Evolutionary conservation across 2,797 vertebrate genomes (phyloP).

Genomic region (Jordanella pulchra): DNA sequence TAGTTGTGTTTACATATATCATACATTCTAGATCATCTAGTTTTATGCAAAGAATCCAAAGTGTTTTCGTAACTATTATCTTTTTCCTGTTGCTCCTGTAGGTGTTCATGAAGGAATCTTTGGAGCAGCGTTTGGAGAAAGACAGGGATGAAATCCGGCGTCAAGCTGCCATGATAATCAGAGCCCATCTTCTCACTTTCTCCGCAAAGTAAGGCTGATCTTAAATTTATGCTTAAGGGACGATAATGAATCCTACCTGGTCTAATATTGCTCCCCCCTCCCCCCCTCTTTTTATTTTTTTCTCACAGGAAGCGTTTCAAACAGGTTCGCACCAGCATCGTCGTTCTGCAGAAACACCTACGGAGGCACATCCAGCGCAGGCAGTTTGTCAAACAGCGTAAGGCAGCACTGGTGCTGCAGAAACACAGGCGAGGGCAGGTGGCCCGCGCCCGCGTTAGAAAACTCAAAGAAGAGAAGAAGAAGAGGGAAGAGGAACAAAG

Average conservation of each 20-base stretch:
- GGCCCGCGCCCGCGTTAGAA: conserved; percentile 78
- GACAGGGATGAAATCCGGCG: conserved; percentile 80
- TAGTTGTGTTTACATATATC: no score
- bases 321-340: conserved; percentile 77
- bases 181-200: conserved; percentile 88
- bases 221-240: neutral
- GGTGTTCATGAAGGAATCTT: conserved; percentile 84
- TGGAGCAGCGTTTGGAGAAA: conserved; percentile 83
- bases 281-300: neutral
- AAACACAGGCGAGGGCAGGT: conserved; percentile 87
- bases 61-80: neutral
- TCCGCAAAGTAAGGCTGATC: conserved; percentile 83
- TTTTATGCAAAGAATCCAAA: neutral
- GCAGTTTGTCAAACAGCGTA: conserved; percentile 76
- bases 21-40: neutral
- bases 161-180: conserved; percentile 86
- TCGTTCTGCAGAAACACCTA: conserved; percentile 89
- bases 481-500: conserved; percentile 73
- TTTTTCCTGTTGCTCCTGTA: conserved; percentile 37
- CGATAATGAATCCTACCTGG: neutral
- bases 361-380: conserved; percentile 81
- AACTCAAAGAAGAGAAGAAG: conserved; percentile 81
- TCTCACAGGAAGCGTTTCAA: conserved; percentile 86
- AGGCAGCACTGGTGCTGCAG: conserved; percentile 83
- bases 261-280: neutral